Conservation (phyloP, 1,140 invertebrate species). For the Pogonus chalceus region DNA sequence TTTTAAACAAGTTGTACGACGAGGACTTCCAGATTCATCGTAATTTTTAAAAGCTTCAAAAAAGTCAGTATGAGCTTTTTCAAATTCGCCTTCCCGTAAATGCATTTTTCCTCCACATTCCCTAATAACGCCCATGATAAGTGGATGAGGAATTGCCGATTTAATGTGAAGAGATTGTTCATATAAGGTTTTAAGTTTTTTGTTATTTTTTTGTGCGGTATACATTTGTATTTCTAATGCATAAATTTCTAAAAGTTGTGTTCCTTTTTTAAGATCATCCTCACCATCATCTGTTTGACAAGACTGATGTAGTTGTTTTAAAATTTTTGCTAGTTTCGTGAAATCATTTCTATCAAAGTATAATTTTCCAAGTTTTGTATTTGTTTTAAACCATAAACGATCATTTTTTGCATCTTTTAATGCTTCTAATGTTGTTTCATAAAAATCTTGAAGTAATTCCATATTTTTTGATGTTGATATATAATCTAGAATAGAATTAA, state of each 20-base stretch:
- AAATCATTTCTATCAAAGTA: slow-evolving; percentile 97
- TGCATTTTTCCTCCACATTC: slow-evolving; percentile 99
- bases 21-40: slow-evolving; percentile 96
- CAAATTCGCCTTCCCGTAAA: slow-evolving; percentile 94
- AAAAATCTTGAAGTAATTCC: slow-evolving; percentile 98
- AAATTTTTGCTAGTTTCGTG: slow-evolving; percentile 87
- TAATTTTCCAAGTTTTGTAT: slow-evolving; percentile 96
- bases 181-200: slow-evolving; percentile 95
- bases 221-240: slow-evolving; percentile 99
- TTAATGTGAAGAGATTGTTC: slow-evolving; percentile 98
- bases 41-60: slow-evolving; percentile 99
- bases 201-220: slow-evolving; percentile 99
- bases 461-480: slow-evolving; percentile 99
- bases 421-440: slow-evolving; percentile 97
- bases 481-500: slow-evolving; percentile 99
- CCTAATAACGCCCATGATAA: slow-evolving; percentile 99
- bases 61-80: slow-evolving; percentile 98
- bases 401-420: slow-evolving; percentile 99
- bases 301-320: slow-evolving; percentile 94
- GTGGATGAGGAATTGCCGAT: slow-evolving; percentile 97
- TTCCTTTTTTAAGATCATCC: slow-evolving; percentile 98
- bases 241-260: slow-evolving; percentile 96
- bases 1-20: slow-evolving; percentile 95
- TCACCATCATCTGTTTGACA: slow-evolving; percentile 99
- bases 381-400: slow-evolving; percentile 99